Base-by-base conservation (phyloP, 2,113 vertebrate species). In the Menura novaehollandiae region DNA sequence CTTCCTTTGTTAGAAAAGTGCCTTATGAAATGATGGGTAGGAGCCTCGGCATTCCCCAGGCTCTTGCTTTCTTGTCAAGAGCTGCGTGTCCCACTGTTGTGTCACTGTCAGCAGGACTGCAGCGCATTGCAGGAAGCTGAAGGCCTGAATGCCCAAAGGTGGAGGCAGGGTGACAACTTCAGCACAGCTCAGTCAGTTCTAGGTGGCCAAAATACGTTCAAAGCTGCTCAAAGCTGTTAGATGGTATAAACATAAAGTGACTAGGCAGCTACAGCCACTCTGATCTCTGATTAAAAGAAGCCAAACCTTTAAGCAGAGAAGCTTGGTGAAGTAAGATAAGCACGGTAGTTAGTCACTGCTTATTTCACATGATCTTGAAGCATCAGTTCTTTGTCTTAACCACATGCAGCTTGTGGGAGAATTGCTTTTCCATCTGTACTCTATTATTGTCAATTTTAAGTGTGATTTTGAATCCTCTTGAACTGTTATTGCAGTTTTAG, bases 371-470 rank as follows among this genome's bases (percentile, higher is more conserved):
- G 39, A 73, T 79, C 55, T 80, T 58, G 62, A 67, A 83, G 19
- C 35, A 69, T 79, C 85, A 90, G 78, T 47, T 79, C 58, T 94
- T 93, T 91, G 55, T 83, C 81, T 88, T 86, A 90, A 91, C 67
- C 17, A 44, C 51, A 44, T 27, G n/a, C 41, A 80, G 59, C 71
- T 52, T 85, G 60, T 59, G 59, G 52, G 33, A 84, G 43, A 91
- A 86, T 46, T 73, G 22, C 78, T 93, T 88, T 82, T 81, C 67
- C 67, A 66, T 80, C 78, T 89, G 63, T 35, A 55, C 32, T 53
- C 35, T 35, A 59, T 69, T 94, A 79, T 21, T 14, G 19, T 71
- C 73, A 56, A 8, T n/a, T 92, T 90, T 63, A 59, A 91, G 83
- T 2, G 5, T 67, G 26, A 52, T 6, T 30, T 83, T 71, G 82